Evolutionary conservation across 1,140 invertebrate species (phyloP), one percentile per base, ranked within the genome.

Genomic region (Pomacea maculata): DNA sequence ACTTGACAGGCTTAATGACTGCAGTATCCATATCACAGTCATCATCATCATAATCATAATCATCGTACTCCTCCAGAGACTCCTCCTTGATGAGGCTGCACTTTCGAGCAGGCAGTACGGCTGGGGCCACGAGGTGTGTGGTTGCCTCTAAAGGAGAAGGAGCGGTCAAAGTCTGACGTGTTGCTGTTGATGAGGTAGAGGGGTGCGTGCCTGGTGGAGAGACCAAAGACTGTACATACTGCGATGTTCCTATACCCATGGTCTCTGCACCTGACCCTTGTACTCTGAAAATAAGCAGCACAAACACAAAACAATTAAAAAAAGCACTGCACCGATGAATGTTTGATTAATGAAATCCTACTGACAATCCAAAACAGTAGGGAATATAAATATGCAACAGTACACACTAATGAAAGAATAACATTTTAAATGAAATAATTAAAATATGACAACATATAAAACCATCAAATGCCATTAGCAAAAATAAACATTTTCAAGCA

Each of bases 181-280:
- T 55, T 15, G 84, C 74, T n/a, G 81, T 12, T 19, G 72, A 25
- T 68, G 21, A 83, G 68, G 89, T 79, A 73, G 85, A 85, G 12
- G 86, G 87, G 70, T 87, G 87, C 63, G 94, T 93, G 57, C 93
- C 92, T 21, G 93, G 93, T 34, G 94, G 93, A 64, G 92, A 93
- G 71, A 94, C 87, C 70, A 94, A 84, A 65, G 92, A 92, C 81
- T 93, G 90, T 71, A 94, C 92, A 21, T 90, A 80, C 79, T 90
- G 86, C n/a, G 90, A 83, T 15, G 79, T 76, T 17, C 77, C 77
- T 17, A 82, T 89, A 80, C 76, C 86, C 84, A 86, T 87, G 83
- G 87, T 91, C 61, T 87, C 83, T 88, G n/a, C 81, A 86, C 64
- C 68, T 45, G 63, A 63, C 25, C 25, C 61, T 67, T 72, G 68